Evolutionary conservation across 2,113 vertebrate genomes (phyloP).

Genomic region (Macquaria ambigua): DNA sequence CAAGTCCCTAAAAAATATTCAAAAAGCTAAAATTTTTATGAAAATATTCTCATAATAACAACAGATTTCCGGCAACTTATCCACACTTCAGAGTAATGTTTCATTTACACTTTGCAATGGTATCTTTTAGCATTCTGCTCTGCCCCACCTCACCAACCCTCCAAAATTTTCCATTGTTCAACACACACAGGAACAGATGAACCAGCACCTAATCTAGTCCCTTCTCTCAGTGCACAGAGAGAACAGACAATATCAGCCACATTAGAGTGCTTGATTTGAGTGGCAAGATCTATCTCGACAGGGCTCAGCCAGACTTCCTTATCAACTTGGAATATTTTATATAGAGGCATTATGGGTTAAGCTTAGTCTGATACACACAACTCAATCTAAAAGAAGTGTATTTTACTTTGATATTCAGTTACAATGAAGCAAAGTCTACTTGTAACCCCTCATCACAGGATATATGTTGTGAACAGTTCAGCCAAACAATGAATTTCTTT

Average conservation of each 20-base stretch:
- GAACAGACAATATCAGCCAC: slow-evolving; percentile 83
- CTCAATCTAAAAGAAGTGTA: background rate
- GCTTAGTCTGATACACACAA: background rate
- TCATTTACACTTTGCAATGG: background rate
- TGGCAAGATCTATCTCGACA: slow-evolving; percentile 72
- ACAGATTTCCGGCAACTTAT: background rate
- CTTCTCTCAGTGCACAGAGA: slow-evolving; percentile 81
- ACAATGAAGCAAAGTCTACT: background rate
- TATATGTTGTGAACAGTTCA: slow-evolving; percentile 2
- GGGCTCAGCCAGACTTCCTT: slow-evolving; percentile 69
- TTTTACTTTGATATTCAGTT: background rate
- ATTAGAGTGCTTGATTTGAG: slow-evolving; percentile 69
- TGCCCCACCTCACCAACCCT: slow-evolving; percentile 47
- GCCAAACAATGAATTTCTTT: too few species aligned
- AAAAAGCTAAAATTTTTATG: background rate
- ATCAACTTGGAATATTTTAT: slow-evolving; percentile 49
- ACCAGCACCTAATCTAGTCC: slow-evolving; percentile 79
- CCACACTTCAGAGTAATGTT: background rate
- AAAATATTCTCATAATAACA: background rate
- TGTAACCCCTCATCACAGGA: background rate
- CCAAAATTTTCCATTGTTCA: slow-evolving; percentile 78
- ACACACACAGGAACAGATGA: slow-evolving; percentile 81
- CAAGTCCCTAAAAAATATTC: background rate
- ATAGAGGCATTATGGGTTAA: background rate
- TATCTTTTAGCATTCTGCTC: slow-evolving; percentile 37